Percentiles rank a stretch among this genome's conserved stretches.
phyloP scores from a whole-genome alignment of 2,797 vertebrate species.

The Diglossa cyanea region DNA sequence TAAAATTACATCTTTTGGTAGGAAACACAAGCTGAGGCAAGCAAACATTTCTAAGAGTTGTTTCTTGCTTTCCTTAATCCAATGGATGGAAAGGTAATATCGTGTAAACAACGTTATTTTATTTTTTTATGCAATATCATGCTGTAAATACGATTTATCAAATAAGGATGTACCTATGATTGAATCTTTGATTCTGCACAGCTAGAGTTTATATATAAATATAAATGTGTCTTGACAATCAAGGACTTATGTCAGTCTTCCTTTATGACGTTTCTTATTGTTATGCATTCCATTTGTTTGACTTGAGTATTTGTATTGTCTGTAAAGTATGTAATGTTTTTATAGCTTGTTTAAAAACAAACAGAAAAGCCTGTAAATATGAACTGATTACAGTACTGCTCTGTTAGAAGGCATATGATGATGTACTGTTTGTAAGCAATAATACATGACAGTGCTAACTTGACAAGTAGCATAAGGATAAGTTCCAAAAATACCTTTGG shows the following conservation, averaged over 20 bases:
- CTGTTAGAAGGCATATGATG: conserved; percentile 77
- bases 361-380: conserved; percentile 75
- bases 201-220: conserved; percentile 85
- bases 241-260: conserved; percentile 85
- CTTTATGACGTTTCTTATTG: conserved; percentile 81
- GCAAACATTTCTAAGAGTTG: conserved; percentile 77
- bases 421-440: conserved; percentile 83
- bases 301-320: conserved; percentile 85
- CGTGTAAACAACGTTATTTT: conserved; percentile 83
- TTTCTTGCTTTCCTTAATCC: conserved; percentile 84
- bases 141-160: conserved; percentile 83
- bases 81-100: conserved; percentile 82
- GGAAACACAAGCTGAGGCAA: conserved; percentile 78
- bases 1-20: conserved; percentile 66
- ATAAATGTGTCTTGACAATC: conserved; percentile 90
- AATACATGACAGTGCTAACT: conserved; percentile 80
- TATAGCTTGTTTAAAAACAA: conserved; percentile 80
- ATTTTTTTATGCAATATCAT: conserved; percentile 84
- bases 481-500: conserved; percentile 79
- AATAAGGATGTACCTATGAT: conserved; percentile 82
- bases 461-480: conserved; percentile 77
- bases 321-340: conserved; percentile 94
- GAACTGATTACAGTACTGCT: conserved; percentile 76
- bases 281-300: conserved; percentile 88
- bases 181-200: conserved; percentile 84